phyloP scores from a whole-genome alignment of 2,888 invertebrate genomes.

The Erebia palarica region DNA sequence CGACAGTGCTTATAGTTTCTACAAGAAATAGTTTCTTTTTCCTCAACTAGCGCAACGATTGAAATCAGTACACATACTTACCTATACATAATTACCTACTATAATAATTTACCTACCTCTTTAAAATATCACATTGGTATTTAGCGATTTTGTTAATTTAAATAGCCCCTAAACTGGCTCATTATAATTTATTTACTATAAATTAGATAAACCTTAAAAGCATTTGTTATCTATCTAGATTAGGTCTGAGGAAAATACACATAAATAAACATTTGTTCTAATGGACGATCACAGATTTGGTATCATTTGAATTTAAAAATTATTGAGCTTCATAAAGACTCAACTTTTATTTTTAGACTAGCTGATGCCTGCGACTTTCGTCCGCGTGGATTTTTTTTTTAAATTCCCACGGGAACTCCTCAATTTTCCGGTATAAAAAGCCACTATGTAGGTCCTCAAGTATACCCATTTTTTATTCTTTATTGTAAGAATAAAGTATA shows the following conservation, averaged over 20 bases:
- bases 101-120: background rate
- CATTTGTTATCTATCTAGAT: conserved; percentile 21
- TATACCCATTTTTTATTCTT: too few species aligned
- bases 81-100: too few species aligned
- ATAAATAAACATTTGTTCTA: background rate
- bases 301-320: background rate
- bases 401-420: too few species aligned
- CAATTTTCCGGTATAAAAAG: too few species aligned
- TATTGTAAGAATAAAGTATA: too few species aligned
- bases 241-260: conserved; percentile 15
- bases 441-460: too few species aligned
- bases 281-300: background rate
- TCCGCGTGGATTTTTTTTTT: too few species aligned
- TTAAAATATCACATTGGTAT: background rate
- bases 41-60: too few species aligned
- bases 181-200: conserved; percentile 20
- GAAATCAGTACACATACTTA: background rate
- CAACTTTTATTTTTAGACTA: background rate
- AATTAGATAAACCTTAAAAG: conserved; percentile 38
- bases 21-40: too few species aligned
- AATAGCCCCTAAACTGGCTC: conserved; percentile 9
- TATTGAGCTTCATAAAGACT: background rate
- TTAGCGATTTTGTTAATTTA: conserved; percentile 10
- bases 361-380: too few species aligned
- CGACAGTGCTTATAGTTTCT: too few species aligned